Percentiles rank a stretch among this genome's conserved stretches.
Conservation (phyloP, 2,888 invertebrate species). For the Heliconius ethilla region DNA sequence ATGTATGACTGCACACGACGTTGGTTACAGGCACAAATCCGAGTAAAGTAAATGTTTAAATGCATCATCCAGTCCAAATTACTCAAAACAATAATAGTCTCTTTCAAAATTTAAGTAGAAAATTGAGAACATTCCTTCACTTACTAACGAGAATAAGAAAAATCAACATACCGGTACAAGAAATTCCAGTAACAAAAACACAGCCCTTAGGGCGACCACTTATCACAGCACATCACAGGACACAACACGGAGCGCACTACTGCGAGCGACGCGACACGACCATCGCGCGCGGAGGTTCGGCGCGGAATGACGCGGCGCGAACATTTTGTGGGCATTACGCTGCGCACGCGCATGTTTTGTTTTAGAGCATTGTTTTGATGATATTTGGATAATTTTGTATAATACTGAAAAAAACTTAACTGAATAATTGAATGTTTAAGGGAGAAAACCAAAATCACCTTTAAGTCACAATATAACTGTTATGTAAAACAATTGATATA, state of each 20-base stretch:
- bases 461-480: too few relatives aligned
- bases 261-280: slow-evolving; percentile 71
- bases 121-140: neutral
- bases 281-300: slow-evolving; percentile 76
- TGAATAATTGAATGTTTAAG: too few relatives aligned
- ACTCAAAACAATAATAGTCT: neutral
- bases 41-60: neutral
- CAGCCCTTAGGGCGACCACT: slow-evolving; percentile 72
- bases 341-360: slow-evolving; percentile 47
- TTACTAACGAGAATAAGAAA: neutral
- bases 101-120: neutral
- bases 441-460: too few relatives aligned
- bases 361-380: neutral
- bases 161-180: slow-evolving; percentile 57
- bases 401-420: neutral
- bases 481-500: too few relatives aligned
- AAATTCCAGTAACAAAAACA: slow-evolving; percentile 52
- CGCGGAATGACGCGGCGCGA: slow-evolving; percentile 64
- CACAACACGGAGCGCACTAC: slow-evolving; percentile 66
- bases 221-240: slow-evolving; percentile 67
- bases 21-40: neutral
- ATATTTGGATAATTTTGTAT: neutral
- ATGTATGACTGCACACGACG: slow-evolving; percentile 1
- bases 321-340: slow-evolving; percentile 43
- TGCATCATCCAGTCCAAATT: neutral